These are phyloP conservation scores for Cryptoprocta ferox DNA, from an alignment of 2,797 vertebrate genomes.

Conservation along the genomic window DNA sequence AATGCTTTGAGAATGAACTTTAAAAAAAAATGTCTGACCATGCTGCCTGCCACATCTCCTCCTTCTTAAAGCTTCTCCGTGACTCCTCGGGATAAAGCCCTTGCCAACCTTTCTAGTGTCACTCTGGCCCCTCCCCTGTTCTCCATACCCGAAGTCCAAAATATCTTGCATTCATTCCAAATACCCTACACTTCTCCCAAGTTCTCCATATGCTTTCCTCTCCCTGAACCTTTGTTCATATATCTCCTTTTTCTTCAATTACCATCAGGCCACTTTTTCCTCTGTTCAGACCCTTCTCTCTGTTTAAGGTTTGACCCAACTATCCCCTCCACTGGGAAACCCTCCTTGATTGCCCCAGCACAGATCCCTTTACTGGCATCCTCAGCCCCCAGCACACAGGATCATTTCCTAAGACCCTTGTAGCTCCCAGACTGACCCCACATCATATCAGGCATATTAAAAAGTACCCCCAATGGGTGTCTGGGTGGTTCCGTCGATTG, in stretches of 20 bases:
- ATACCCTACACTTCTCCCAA: background rate
- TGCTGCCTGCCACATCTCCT: background rate
- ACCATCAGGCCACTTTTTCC: background rate
- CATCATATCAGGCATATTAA: background rate
- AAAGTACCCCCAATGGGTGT: background rate
- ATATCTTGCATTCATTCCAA: background rate
- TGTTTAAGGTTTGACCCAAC: background rate
- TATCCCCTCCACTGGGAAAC: background rate
- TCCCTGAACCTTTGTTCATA: background rate
- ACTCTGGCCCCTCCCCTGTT: background rate
- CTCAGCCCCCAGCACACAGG: background rate
- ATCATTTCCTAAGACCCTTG: background rate
- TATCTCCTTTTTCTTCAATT: background rate
- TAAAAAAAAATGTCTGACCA: background rate
- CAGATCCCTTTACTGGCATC: background rate
- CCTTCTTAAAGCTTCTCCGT: background rate
- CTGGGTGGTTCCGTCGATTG: background rate
- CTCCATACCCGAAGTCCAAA: background rate
- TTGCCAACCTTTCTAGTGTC: background rate
- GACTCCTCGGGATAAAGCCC: background rate
- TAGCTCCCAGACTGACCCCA: background rate
- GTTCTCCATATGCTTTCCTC: background rate
- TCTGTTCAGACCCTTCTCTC: background rate
- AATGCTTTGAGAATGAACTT: background rate
- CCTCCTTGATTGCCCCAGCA: background rate